Conservation (phyloP, 2,888 invertebrate species). For the Augiades crinisus region DNA sequence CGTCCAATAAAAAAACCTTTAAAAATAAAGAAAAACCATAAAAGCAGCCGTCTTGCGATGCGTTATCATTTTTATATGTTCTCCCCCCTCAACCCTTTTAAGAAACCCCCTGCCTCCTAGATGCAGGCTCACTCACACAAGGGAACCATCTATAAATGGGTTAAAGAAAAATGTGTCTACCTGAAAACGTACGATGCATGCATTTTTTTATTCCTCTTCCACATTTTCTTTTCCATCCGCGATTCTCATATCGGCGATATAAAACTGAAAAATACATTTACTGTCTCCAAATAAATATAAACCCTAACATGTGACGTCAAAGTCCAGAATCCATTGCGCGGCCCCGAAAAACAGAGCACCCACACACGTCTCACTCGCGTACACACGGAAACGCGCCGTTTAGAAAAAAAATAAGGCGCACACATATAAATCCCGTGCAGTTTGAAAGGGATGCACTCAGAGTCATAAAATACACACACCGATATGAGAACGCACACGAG, state of each 20-base stretch:
- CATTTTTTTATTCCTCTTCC: conserved; percentile 75
- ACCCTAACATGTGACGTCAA: conserved; percentile 34
- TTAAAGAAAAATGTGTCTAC: conserved; percentile 82
- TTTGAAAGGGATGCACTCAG: conserved; percentile 81
- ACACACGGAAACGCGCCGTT: conserved; percentile 64
- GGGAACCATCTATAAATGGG: conserved; percentile 72
- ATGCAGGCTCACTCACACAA: conserved; percentile 62
- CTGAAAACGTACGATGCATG: conserved; percentile 80
- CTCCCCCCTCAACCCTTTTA: conserved; percentile 57
- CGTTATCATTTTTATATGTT: conserved; percentile 81
- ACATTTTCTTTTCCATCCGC: conserved; percentile 80
- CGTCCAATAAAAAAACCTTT: conserved; percentile 69
- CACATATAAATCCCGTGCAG: conserved; percentile 80
- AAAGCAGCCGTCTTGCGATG: conserved; percentile 81
- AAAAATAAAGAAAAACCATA: conserved; percentile 80
- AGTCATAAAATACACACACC: conserved; percentile 78
- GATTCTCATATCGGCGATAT: conserved; percentile 81
- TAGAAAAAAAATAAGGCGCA: conserved; percentile 78
- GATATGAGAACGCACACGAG: conserved; percentile 35
- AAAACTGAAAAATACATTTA: conserved; percentile 81
- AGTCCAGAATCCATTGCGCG: conserved; percentile 39
- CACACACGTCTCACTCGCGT: conserved; percentile 56
- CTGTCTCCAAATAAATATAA: conserved; percentile 43
- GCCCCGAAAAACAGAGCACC: conserved; percentile 61
- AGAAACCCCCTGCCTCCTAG: conserved; percentile 46